Percentiles rank a stretch among this genome's conserved stretches.
phyloP scores from a whole-genome alignment of 2,797 vertebrate species.

The Leptoclinus maculatus region DNA sequence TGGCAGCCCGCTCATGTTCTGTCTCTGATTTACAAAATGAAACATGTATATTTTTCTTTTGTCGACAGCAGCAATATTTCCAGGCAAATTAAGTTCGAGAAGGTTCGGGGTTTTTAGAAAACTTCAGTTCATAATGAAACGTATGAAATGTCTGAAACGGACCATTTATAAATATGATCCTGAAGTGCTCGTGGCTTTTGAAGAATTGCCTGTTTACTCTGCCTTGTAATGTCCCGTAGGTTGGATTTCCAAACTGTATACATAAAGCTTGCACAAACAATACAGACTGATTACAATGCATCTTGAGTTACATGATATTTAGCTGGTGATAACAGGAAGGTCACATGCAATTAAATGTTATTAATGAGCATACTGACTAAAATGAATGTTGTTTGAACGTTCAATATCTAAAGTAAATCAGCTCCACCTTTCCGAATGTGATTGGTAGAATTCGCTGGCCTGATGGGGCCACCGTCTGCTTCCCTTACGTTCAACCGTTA shows the following conservation, averaged over 20 bases:
- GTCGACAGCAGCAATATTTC: constrained; percentile 77
- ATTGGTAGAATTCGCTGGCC: constrained; percentile 35
- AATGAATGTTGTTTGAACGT: constrained; percentile 69
- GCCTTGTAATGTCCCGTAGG: constrained; percentile 64
- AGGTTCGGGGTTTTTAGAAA: constrained; percentile 57
- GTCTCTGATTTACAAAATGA: constrained; percentile 78
- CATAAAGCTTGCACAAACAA: constrained; percentile 77
- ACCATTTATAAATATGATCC: constrained; percentile 76
- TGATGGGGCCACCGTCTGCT: constrained; percentile 56
- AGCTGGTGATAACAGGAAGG: constrained; percentile 82
- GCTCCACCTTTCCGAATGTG: constrained; percentile 27
- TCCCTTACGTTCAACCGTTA: constrained; percentile 18
- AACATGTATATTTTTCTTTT: constrained; percentile 82
- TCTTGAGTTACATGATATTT: constrained; percentile 82
- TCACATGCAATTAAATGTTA: constrained; percentile 81
- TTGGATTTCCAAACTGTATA: constrained; percentile 82
- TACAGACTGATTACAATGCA: constrained; percentile 77
- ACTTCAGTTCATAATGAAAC: constrained; percentile 70
- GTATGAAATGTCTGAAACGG: constrained; percentile 70
- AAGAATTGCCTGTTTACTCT: constrained; percentile 81
- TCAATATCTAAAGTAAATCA: constrained; percentile 54
- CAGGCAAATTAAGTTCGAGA: constrained; percentile 76
- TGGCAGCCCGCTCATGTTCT: constrained; percentile 73
- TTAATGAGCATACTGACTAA: constrained; percentile 79
- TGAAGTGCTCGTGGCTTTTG: constrained; percentile 72